These are phyloP conservation scores for Solenopsis fugax DNA, from an alignment of 1,140 invertebrate genomes.

Conservation along the genomic window DNA sequence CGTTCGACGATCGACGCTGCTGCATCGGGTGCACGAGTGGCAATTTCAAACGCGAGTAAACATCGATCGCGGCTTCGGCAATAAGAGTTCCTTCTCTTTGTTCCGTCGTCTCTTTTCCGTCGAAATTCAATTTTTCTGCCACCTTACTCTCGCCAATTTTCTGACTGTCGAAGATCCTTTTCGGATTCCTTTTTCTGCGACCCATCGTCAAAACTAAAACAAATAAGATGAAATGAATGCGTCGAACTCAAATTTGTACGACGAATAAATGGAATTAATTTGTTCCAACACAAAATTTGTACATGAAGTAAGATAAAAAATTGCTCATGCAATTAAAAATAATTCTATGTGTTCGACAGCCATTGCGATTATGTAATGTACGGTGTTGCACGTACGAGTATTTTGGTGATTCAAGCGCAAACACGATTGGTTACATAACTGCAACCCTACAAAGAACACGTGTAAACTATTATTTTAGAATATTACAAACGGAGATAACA, in stretches of 20 bases:
- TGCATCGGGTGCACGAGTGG: constrained; percentile 47
- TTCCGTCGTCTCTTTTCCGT: background rate
- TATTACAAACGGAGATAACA: background rate
- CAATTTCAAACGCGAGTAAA: constrained; percentile 73
- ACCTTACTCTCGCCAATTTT: background rate
- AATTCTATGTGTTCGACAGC: background rate
- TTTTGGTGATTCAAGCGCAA: background rate
- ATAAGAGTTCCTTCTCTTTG: background rate
- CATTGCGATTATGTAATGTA: constrained; percentile 24
- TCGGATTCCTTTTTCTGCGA: constrained; percentile 54
- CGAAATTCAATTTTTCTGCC: constrained; percentile 14
- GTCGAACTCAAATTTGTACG: background rate
- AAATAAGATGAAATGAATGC: background rate
- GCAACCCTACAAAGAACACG: constrained; percentile 10
- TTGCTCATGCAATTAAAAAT: background rate
- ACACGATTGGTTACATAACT: constrained; percentile 35
- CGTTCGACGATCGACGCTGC: constrained; percentile 13
- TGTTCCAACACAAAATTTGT: background rate
- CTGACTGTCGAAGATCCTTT: background rate
- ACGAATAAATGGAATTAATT: background rate
- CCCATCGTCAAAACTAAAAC: constrained; percentile 57
- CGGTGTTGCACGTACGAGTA: background rate
- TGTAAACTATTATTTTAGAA: constrained; percentile 31
- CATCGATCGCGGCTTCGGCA: constrained; percentile 62
- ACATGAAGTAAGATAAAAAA: background rate